Percentiles rank a stretch among this genome's conserved stretches.
phyloP scores from a whole-genome alignment of 2,888 invertebrate species.

The Lithophane ornitopus region DNA sequence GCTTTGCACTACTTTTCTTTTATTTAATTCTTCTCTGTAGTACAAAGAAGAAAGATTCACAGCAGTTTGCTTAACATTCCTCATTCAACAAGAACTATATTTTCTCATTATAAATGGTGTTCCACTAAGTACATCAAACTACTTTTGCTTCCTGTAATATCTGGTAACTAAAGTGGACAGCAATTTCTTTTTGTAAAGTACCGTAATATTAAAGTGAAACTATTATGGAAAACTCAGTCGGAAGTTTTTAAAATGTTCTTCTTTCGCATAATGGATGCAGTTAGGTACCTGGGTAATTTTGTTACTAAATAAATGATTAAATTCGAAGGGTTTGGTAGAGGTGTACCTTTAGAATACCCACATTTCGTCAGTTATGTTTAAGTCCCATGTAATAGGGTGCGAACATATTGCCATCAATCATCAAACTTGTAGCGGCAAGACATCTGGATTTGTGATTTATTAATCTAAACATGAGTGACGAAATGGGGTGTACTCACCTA shows the following conservation, averaged over 20 bases:
- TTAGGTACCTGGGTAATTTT: background rate
- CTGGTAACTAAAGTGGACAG: constrained; percentile 27
- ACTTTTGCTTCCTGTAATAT: constrained; percentile 29
- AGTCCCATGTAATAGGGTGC: background rate
- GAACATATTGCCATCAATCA: background rate
- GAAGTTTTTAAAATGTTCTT: constrained; percentile 36
- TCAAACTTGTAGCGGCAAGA: background rate
- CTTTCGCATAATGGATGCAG: constrained; percentile 17
- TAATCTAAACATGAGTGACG: too few species aligned
- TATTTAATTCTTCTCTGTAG: background rate
- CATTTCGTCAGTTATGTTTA: background rate
- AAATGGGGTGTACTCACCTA: too few species aligned
- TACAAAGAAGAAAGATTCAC: constrained; percentile 7
- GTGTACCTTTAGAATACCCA: background rate
- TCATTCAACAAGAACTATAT: constrained; percentile 35
- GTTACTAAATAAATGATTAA: background rate
- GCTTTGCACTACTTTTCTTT: background rate
- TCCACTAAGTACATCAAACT: constrained; percentile 28
- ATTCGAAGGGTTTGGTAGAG: background rate
- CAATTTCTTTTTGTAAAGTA: constrained; percentile 30
- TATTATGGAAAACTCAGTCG: constrained; percentile 26
- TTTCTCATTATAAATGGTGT: constrained; percentile 32
- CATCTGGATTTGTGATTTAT: background rate
- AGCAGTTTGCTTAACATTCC: constrained; percentile 14
- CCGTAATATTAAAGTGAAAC: constrained; percentile 46